Percentiles rank a stretch among this genome's conserved stretches.
Conservation (phyloP, 2,888 invertebrate genomes). For the Aphodius granarius region DNA sequence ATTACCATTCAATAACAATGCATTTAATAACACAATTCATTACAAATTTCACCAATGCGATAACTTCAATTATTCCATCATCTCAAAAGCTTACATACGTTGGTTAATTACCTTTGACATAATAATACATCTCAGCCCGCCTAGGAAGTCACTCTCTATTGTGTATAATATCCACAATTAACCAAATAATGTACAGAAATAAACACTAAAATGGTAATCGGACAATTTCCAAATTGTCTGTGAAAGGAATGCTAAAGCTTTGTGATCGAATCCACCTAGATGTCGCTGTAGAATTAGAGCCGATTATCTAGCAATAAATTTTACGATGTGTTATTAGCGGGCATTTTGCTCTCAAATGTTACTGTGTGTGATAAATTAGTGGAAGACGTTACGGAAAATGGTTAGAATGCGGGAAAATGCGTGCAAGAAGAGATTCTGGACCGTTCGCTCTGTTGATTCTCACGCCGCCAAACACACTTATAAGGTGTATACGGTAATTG, state of each 20-base stretch:
- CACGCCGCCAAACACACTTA: not conserved
- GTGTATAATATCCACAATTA: too few species aligned
- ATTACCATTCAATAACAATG: too few species aligned
- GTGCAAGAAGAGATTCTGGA: not conserved
- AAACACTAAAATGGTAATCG: not conserved
- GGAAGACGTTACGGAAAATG: not conserved
- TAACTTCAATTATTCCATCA: too few species aligned
- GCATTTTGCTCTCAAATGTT: not conserved
- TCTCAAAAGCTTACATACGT: too few species aligned
- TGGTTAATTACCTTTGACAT: too few species aligned
- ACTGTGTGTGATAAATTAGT: not conserved
- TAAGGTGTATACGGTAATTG: not conserved
- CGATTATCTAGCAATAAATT: not conserved
- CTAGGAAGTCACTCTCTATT: too few species aligned
- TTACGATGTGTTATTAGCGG: not conserved
- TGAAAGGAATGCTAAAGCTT: not conserved
- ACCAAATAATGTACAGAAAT: not conserved
- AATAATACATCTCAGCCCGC: too few species aligned
- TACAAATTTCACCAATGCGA: too few species aligned
- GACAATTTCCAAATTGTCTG: not conserved
- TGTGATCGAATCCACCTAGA: not conserved
- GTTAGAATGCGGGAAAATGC: not conserved
- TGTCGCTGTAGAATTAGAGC: not conserved
- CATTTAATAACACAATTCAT: too few species aligned
- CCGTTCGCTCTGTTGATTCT: not conserved